Conservation (phyloP, 2,113 vertebrate genomes). For the Ptilonorhynchus violaceus region DNA sequence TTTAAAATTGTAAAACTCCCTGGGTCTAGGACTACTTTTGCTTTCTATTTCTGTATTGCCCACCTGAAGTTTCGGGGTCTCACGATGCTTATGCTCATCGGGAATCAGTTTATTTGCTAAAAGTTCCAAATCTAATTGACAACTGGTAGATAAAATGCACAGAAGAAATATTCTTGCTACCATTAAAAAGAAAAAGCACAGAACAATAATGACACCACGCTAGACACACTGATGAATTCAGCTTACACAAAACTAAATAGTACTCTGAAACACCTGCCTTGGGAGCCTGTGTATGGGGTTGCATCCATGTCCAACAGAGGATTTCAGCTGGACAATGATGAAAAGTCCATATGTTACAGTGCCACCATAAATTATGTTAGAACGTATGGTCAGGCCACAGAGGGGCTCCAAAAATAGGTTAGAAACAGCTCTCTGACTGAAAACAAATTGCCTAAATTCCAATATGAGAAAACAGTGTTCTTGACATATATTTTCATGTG, state of each 20-base stretch:
- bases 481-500: constrained; percentile 81
- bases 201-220: not conserved
- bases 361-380: constrained; percentile 85
- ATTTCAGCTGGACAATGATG: constrained; percentile 83
- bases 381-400: constrained; percentile 79
- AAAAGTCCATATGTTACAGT: constrained; percentile 84
- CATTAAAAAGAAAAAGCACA: not conserved
- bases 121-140: not conserved
- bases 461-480: constrained; percentile 77
- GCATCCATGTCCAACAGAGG: constrained; percentile 69
- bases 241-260: not conserved
- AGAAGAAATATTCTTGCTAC: not conserved
- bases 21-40: not conserved
- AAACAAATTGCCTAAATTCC: constrained; percentile 87
- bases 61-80: not conserved
- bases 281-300: not conserved
- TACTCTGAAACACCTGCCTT: not conserved
- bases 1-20: not conserved
- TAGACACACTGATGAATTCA: not conserved
- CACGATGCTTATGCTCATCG: not conserved
- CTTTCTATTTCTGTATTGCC: not conserved
- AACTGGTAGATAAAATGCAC: not conserved
- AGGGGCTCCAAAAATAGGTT: constrained; percentile 87
- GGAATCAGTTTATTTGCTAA: not conserved
- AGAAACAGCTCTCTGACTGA: constrained; percentile 77